phyloP scores from a whole-genome alignment of 2,113 vertebrate species.

The Tupaia tana region DNA sequence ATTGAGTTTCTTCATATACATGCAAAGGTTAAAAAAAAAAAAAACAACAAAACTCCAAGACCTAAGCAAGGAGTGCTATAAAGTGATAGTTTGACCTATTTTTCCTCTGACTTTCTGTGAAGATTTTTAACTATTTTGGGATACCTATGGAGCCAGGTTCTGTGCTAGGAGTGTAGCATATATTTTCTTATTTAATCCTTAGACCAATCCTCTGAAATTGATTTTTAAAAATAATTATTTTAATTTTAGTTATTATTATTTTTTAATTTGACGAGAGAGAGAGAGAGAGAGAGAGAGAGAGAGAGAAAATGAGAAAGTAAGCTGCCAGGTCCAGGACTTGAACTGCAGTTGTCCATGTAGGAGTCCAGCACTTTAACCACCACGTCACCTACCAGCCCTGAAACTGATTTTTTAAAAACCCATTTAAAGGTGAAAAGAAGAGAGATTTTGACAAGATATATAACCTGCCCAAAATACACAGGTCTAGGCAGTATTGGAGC shows the following conservation, averaged over 20 bases:
- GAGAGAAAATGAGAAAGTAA: too few species aligned
- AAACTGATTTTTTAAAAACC: background rate
- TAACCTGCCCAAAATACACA: background rate
- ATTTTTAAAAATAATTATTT: conserved; percentile 10
- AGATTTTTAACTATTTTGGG: conserved; percentile 23
- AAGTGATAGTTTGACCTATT: background rate
- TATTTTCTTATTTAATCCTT: conserved; percentile 50
- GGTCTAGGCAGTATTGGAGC: background rate
- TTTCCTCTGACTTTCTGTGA: background rate
- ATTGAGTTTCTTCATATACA: conserved; percentile 25
- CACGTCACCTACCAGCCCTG: too few species aligned
- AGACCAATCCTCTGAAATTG: background rate
- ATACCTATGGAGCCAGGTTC: background rate
- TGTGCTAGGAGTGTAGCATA: background rate
- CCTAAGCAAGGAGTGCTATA: background rate
- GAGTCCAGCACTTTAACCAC: too few species aligned
- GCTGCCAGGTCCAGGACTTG: too few species aligned
- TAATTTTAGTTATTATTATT: too few species aligned
- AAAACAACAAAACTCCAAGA: background rate
- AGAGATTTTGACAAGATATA: background rate
- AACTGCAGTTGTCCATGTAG: too few species aligned
- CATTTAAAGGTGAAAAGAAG: conserved; percentile 35
- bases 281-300: too few species aligned
- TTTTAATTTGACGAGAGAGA: too few species aligned
- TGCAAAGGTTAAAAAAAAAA: background rate